A percentile compares a stretch with the other conserved stretches of the same genome.
Evolutionary conservation across 2,888 invertebrate species (phyloP).

Genomic region (Lampropteryx suffumata): DNA sequence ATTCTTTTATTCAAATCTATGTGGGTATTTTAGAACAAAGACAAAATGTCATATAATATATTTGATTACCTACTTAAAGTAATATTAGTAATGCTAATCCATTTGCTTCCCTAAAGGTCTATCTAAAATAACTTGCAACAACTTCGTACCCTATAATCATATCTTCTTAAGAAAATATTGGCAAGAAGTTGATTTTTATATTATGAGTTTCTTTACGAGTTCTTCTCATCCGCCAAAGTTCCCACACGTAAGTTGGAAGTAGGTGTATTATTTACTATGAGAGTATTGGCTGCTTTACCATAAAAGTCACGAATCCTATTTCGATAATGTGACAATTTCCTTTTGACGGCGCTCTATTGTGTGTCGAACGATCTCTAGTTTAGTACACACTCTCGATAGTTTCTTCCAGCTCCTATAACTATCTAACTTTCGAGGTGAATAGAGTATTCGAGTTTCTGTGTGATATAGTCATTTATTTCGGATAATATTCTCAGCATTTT

Average conservation of each 20-base stretch:
- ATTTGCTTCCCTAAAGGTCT: constrained; percentile 25
- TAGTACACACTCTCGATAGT: constrained; percentile 5
- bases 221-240: constrained; percentile 19
- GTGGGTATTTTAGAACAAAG: too few species aligned
- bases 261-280: constrained; percentile 30
- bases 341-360: constrained; percentile 25
- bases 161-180: constrained; percentile 31
- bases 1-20: too few species aligned
- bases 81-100: constrained; percentile 15
- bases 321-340: constrained; percentile 29
- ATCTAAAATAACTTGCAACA: constrained; percentile 25
- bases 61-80: too few species aligned
- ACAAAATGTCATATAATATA: too few species aligned
- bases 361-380: constrained; percentile 16
- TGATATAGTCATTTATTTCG: background rate
- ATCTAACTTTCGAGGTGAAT: constrained; percentile 2
- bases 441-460: background rate
- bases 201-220: constrained; percentile 30
- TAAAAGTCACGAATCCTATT: constrained; percentile 29
- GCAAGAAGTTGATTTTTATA: constrained; percentile 34
- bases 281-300: constrained; percentile 21
- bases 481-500: background rate
- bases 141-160: constrained; percentile 26
- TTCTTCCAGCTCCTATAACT: background rate
- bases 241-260: constrained; percentile 16